Base-by-base conservation (phyloP, 1,140 invertebrate genomes). In the Bicyclus anynana region DNA sequence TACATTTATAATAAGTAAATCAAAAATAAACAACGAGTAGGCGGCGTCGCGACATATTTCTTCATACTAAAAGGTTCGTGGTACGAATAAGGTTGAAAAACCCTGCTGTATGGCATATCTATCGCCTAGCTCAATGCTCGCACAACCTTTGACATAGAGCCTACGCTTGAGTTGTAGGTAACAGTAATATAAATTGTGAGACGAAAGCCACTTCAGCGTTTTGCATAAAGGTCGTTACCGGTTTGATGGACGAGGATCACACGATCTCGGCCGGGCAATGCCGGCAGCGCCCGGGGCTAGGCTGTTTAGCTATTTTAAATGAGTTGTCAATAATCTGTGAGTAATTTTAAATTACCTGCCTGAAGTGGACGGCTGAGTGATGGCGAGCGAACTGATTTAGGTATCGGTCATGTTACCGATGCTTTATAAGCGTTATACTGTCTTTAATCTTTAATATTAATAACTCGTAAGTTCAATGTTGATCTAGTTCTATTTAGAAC, bases 231-330 rank as follows among this genome's bases (percentile, higher is more conserved):
- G 62, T 83, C 80, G 72, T 77, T 80, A 77, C 74, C 54, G 48
- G 59, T 16, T 62, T 83, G 80, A 83, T 83, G 68, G 71, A 83
- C 77, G 76, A 67, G 62, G 60, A 68, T 74, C 71, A 73, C 63
- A 75, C 73, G 71, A 71, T 67, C 66, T 69, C 53, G 29, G 35
- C 52, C 52, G 44, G 55, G 52, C 21, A 55, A 54, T 50, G 16
- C 52, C 52, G 59, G 55, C 29, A 50, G 52, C 17, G 49, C 52
- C 57, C 62, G 53, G 63, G 60, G 69, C 65, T 51, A 55, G 59
- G 53, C 67, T 66, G 66, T 65, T 71, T 53, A 47, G 65, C 59
- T 55, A 61, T 65, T 65, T 65, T 65, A 62, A 65, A 65, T 65
- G 59, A 65, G 63, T 61, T 65, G 63, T 65, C 63, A 65, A 65